Base-by-base conservation (phyloP, 2,888 invertebrate genomes). In the Ametastegia equiseti region DNA sequence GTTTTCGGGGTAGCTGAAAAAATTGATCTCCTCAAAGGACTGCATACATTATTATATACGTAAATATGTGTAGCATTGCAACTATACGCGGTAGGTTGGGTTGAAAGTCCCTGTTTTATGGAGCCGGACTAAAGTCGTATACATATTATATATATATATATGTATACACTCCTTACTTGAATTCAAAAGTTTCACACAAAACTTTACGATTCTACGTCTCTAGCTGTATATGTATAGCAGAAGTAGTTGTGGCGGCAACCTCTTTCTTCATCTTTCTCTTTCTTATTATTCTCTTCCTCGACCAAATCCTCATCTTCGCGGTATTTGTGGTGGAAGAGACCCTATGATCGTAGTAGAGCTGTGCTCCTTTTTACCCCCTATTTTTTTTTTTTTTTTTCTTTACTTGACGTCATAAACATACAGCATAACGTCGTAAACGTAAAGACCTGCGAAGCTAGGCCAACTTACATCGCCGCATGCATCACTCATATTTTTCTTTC, bases 121-220 rank as follows among this genome's bases (percentile, higher is more conserved):
- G 87, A 83, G 83, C 84, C 84, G 82, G 85, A 85, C 80, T 79
- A 63, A 63, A 47, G 71, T 30, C 45, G 45, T 36, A n/a, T 57
- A 65, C 75, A 45, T 73, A n/a, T n/a, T n/a, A n/a, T n/a, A n/a
- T n/a, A n/a, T n/a, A n/a, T n/a, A n/a, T n/a, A n/a, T n/a, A n/a
- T n/a, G n/a, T n/a, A n/a, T n/a, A 50, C 73, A 73, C 80, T 85
- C 85, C 84, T 86, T 85, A 87, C 88, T 86, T 86, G 89, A 89
- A 89, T 89, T 90, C 89, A 90, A 90, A 90, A 89, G 89, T 90
- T 89, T 85, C 84, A 83, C 85, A 85, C 84, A 86, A 85, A 89
- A 90, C 86, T 91, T 90, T 90, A 91, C 89, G 90, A 90, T 86
- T 88, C 87, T 27, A 42, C 19, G 19, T 87, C 90, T 91, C 91